A percentile compares a stretch with the other conserved stretches of the same genome.
These are phyloP conservation scores for Anniella stebbinsi DNA, from an alignment of 2,797 vertebrate genomes.

Conservation along the genomic window DNA sequence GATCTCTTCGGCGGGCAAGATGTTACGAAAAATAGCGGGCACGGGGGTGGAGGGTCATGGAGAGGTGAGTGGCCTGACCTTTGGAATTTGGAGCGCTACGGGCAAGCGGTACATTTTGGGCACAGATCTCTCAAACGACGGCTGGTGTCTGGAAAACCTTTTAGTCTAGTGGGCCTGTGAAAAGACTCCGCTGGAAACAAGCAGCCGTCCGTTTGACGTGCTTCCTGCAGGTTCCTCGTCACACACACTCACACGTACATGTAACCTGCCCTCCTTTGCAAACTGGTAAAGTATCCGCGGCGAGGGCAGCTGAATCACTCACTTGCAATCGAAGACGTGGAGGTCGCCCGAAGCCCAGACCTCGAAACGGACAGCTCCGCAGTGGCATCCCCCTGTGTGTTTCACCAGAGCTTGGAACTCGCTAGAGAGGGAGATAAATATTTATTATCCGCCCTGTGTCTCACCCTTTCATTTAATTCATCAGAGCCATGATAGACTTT, in stretches of 20 bases:
- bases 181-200: not conserved
- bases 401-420: constrained; percentile 87
- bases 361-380: constrained; percentile 91
- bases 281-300: not conserved
- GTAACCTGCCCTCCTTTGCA: too few relatives aligned
- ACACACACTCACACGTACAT: not conserved
- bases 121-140: constrained; percentile 2
- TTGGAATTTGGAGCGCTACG: not conserved
- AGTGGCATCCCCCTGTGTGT: constrained; percentile 94
- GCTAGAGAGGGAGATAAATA: constrained; percentile 68
- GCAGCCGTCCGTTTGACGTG: not conserved
- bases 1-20: too few relatives aligned
- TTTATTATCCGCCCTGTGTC: not conserved
- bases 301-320: constrained; percentile 61
- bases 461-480: too few relatives aligned
- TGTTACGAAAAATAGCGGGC: too few relatives aligned
- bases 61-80: too few relatives aligned
- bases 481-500: too few relatives aligned
- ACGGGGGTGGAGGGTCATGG: too few relatives aligned
- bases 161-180: not conserved
- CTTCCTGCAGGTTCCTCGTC: too few relatives aligned
- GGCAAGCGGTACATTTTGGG: not conserved
- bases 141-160: not conserved
- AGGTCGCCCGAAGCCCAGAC: constrained; percentile 88
- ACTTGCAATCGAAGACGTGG: constrained; percentile 96